Conservation (phyloP, 2,113 vertebrate species). For the Myocastor coypus region DNA sequence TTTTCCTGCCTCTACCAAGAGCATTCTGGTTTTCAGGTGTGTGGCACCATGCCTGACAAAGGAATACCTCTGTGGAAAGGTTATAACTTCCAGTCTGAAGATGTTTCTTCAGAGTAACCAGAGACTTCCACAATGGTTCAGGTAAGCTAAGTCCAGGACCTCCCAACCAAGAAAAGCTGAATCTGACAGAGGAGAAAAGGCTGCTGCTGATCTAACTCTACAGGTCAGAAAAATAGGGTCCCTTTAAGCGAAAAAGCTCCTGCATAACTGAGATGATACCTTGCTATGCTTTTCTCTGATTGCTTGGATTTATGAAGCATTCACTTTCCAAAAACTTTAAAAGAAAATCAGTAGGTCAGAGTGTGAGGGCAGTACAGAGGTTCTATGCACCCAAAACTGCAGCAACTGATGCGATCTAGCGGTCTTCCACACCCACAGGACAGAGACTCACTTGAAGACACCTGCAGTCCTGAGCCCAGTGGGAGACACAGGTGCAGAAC, state of each 20-base stretch:
- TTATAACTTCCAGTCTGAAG: neutral
- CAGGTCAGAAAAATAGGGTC: constrained; percentile 28
- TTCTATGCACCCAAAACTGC: neutral
- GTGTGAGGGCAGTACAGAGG: neutral
- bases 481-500: neutral
- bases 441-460: neutral
- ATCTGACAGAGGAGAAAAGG: neutral
- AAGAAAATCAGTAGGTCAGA: neutral
- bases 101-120: constrained; percentile 7
- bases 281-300: neutral
- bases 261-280: neutral
- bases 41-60: neutral
- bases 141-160: neutral
- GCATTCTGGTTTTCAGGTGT: neutral
- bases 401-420: neutral
- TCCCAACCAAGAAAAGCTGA: neutral
- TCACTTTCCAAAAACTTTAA: neutral
- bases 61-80: neutral
- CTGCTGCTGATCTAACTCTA: neutral
- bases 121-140: neutral
- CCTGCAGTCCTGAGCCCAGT: neutral
- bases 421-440: neutral
- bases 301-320: constrained; percentile 7
- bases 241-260: neutral
- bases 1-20: neutral